These are phyloP conservation scores for Caenorhabditis afra DNA, from an alignment of 2,888 invertebrate genomes.

Conservation along the genomic window DNA sequence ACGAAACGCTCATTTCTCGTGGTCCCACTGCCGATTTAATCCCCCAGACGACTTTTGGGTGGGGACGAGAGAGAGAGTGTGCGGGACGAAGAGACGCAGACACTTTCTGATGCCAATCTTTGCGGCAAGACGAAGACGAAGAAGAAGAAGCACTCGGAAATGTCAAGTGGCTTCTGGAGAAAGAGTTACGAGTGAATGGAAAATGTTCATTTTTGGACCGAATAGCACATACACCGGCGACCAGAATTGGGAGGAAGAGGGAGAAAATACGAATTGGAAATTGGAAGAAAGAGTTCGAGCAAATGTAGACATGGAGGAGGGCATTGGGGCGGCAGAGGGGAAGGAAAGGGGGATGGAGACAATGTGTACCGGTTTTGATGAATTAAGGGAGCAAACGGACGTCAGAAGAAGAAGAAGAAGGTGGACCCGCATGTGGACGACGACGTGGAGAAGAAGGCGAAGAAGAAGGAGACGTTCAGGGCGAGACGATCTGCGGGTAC, in stretches of 20 bases:
- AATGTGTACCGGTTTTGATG: conserved; percentile 20
- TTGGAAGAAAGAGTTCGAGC: not conserved
- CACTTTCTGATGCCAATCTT: conserved; percentile 39
- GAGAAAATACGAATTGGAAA: conserved; percentile 7
- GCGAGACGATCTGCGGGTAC: conserved; percentile 57
- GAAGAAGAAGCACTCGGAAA: conserved; percentile 31
- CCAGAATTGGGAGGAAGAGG: conserved; percentile 32
- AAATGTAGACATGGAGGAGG: conserved; percentile 29
- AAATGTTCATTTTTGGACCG: conserved; percentile 37
- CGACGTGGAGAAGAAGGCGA: conserved; percentile 32
- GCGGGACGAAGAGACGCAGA: conserved; percentile 12
- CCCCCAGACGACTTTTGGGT: conserved; percentile 54
- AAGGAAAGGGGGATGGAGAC: not conserved
- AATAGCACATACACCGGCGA: conserved; percentile 51
- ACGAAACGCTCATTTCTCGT: conserved; percentile 41
- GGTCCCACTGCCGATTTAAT: conserved; percentile 28
- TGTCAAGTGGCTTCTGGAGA: conserved; percentile 28
- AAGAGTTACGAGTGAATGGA: not conserved
- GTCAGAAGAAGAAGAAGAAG: not conserved
- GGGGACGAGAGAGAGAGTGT: conserved; percentile 4
- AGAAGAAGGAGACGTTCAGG: conserved; percentile 10
- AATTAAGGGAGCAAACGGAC: not conserved
- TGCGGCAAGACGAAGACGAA: conserved; percentile 1
- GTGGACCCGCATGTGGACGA: conserved; percentile 20
- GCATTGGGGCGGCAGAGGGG: conserved; percentile 19